Evolutionary conservation across 1,140 invertebrate genomes (phyloP), one percentile per base, ranked within the genome.

Genomic region (Drosophila sechellia): DNA sequence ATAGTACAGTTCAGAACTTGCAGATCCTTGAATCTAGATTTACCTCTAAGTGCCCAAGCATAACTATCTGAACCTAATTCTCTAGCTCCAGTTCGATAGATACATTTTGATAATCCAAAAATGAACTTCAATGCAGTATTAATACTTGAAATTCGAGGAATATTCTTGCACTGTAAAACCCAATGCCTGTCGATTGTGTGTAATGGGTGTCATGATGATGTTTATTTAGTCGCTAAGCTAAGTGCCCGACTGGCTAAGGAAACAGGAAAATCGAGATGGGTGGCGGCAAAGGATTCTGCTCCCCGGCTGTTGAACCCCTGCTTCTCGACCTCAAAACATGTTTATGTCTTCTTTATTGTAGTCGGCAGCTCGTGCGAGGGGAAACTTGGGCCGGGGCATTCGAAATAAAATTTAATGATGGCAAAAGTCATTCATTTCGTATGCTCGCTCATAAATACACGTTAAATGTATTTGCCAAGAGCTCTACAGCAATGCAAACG

Each of bases 191-290:
- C 78, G 77, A 79, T 79, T 72, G 58, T 61, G 54, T 57, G 31
- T 79, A 86, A 81, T 87, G 83, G 81, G 83, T 79, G 83, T 77
- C 65, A 87, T 87, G 71, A 81, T 86, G 75, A 81, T 81, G 83
- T 87, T 87, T 86, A 70, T 71, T 87, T 81, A 76, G 75, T 73
- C 79, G 64, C 72, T 83, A 66, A 63, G 71, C 40, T 79, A 79
- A 83, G 81, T 85, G 65, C 77, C 79, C 71, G 57, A 20, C 49
- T 49, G 49, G 22, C 66, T 70, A 40, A 70, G 57, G 46, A 70
- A 69, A 46, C 46, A 57, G 53, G 57, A 57, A 56, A 76, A 58
- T 43, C 43, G 49, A 59, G 65, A 74, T 53, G 50, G 37, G 42
- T 20, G 66, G 54, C 25, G 66, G 54, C 46, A 81, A 81, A 58